These are phyloP conservation scores for Parazoanthus darwini DNA, from an alignment of 92 coral and sea anemone species.

Conservation along the genomic window DNA sequence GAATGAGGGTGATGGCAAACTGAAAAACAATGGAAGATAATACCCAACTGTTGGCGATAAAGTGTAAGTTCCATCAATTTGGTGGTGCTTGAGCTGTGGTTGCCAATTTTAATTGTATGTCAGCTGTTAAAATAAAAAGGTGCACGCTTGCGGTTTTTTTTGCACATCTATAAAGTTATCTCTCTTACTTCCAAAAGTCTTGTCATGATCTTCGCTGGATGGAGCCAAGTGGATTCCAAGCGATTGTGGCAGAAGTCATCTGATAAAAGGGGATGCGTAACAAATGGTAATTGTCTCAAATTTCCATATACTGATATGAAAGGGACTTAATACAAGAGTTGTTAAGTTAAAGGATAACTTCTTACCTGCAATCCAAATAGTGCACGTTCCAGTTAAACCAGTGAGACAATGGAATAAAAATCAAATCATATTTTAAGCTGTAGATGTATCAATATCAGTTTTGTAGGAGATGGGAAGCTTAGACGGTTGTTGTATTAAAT, in stretches of 20 bases:
- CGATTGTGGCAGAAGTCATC: conserved; percentile 15
- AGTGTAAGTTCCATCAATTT: conserved; percentile 29
- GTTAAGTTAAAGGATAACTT: not conserved
- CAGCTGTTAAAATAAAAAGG: not conserved
- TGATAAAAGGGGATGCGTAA: conserved; percentile 3
- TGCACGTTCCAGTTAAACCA: too few species aligned
- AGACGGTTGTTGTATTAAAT: too few species aligned
- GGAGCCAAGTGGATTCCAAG: conserved; percentile 4
- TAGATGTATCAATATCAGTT: too few species aligned
- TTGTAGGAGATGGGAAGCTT: too few species aligned
- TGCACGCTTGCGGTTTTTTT: not conserved
- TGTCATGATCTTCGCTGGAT: conserved; percentile 29
- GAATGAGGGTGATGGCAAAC: not conserved
- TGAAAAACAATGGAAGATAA: not conserved
- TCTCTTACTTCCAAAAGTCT: conserved; percentile 30
- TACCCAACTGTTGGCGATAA: not conserved
- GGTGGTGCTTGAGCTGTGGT: conserved; percentile 3
- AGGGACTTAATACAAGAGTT: not conserved
- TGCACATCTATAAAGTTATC: conserved; percentile 11
- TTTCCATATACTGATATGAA: not conserved
- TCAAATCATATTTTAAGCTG: too few species aligned
- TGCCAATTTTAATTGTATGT: not conserved
- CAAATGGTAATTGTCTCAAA: conserved; percentile 31
- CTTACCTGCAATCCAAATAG: not conserved
- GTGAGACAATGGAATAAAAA: too few species aligned